Percentiles rank a stretch among this genome's conserved stretches.
Evolutionary conservation across 2,113 vertebrate genomes (phyloP).

Genomic region (Axis porcinus): DNA sequence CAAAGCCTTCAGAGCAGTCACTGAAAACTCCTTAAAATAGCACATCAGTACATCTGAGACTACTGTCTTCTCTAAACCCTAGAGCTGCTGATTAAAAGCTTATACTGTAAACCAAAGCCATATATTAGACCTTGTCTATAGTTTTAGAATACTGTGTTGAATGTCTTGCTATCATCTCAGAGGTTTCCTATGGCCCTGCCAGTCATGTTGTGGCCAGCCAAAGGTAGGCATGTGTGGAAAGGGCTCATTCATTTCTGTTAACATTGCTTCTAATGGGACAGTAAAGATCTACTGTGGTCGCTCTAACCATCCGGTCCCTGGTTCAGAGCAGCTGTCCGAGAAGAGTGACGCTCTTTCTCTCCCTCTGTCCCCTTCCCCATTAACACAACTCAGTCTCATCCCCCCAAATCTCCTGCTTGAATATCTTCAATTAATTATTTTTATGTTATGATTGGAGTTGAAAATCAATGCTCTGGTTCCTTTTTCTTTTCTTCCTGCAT

Average conservation of each 20-base stretch:
- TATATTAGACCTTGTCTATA: no score
- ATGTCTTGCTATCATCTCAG: background rate
- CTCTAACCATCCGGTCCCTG: background rate
- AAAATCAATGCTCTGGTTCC: background rate
- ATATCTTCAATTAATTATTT: background rate
- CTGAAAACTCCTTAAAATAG: background rate
- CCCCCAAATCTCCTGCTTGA: background rate
- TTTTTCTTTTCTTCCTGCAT: background rate
- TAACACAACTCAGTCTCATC: background rate
- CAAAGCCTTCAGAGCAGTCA: background rate
- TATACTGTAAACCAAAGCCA: background rate
- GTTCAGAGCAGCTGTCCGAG: no score
- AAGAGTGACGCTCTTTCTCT: background rate
- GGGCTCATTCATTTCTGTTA: background rate
- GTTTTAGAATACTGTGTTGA: background rate
- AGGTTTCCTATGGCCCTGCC: background rate
- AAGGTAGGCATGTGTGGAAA: accelerated
- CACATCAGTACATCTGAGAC: background rate
- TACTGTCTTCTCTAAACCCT: background rate
- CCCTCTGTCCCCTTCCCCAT: background rate
- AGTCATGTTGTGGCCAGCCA: background rate
- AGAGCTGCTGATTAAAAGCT: background rate
- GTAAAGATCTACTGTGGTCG: background rate
- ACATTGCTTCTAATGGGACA: background rate
- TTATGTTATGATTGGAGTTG: background rate